These are phyloP conservation scores for Melanophora roralis DNA, from an alignment of 2,888 invertebrate species.

Conservation along the genomic window DNA sequence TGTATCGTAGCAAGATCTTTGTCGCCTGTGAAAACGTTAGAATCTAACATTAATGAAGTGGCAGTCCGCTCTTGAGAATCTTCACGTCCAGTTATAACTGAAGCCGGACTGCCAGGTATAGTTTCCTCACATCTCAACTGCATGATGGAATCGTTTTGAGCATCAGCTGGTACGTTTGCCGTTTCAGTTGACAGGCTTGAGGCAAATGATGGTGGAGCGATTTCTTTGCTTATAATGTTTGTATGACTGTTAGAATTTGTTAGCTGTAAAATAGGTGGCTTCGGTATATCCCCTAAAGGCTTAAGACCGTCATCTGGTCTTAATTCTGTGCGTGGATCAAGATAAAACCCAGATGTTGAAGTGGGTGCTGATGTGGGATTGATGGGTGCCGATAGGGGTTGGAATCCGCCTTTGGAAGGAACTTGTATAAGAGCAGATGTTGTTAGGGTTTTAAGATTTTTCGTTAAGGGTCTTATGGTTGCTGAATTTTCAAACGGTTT, in stretches of 20 bases:
- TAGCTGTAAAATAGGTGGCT: conserved; percentile 16
- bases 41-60: conserved; percentile 68
- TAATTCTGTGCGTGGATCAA: conserved; percentile 65
- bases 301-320: conserved; percentile 69
- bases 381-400: conserved; percentile 35
- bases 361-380: conserved; percentile 33
- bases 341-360: conserved; percentile 64
- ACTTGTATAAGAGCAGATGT: conserved; percentile 22
- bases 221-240: conserved; percentile 17
- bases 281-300: conserved; percentile 65
- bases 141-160: conserved; percentile 82
- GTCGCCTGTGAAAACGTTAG: conserved; percentile 4
- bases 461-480: conserved; percentile 51
- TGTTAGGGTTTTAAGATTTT: conserved; percentile 44
- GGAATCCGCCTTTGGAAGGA: conserved; percentile 46
- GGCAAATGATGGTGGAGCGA: conserved; percentile 9
- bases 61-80: conserved; percentile 66
- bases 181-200: conserved; percentile 1
- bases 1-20: conserved; percentile 42
- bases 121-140: conserved; percentile 91
- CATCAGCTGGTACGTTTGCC: conserved; percentile 68
- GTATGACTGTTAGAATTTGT: background rate
- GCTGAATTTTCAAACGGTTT: conserved; percentile 59
- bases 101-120: conserved; percentile 92
- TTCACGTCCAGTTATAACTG: conserved; percentile 77